phyloP scores from a whole-genome alignment of 1,140 invertebrate species.

The Drosophila takahashii region DNA sequence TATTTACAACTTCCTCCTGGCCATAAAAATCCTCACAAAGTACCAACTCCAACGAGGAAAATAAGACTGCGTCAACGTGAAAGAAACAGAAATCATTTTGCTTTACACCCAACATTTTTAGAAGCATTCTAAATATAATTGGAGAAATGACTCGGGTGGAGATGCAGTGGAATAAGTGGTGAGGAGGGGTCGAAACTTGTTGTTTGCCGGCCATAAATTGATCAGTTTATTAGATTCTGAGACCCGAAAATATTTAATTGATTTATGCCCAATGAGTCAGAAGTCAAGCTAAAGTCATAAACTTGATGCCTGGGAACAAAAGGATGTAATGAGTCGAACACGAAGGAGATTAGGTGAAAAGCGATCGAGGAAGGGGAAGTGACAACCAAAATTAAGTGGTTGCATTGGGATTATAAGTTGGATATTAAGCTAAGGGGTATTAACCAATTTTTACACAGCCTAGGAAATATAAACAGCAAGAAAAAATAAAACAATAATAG shows the following conservation, averaged over 20 bases:
- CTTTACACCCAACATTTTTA: conserved; percentile 61
- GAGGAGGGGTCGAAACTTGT: conserved; percentile 46
- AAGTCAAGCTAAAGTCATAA: conserved; percentile 26
- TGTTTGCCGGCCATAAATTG: conserved; percentile 58
- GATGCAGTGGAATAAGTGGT: conserved; percentile 2
- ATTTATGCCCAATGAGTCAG: conserved; percentile 63
- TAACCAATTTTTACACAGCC: too few species aligned
- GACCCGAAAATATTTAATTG: conserved; percentile 67
- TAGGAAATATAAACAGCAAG: background rate
- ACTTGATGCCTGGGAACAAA: conserved; percentile 25
- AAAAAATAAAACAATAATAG: too few species aligned
- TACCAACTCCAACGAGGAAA: conserved; percentile 32
- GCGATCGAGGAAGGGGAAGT: background rate
- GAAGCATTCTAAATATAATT: conserved; percentile 62
- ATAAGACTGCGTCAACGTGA: conserved; percentile 39
- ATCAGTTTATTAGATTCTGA: conserved; percentile 60
- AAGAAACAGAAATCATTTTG: conserved; percentile 40
- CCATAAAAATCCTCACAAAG: conserved; percentile 61
- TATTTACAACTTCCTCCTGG: conserved; percentile 76
- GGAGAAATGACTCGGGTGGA: conserved; percentile 8
- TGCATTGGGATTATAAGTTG: background rate
- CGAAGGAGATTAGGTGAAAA: conserved; percentile 11
- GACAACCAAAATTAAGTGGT: background rate
- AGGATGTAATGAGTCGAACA: conserved; percentile 53
- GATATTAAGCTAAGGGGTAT: background rate